Evolutionary conservation across 1,140 invertebrate species (phyloP).

Genomic region (Bombus pyrosoma): DNA sequence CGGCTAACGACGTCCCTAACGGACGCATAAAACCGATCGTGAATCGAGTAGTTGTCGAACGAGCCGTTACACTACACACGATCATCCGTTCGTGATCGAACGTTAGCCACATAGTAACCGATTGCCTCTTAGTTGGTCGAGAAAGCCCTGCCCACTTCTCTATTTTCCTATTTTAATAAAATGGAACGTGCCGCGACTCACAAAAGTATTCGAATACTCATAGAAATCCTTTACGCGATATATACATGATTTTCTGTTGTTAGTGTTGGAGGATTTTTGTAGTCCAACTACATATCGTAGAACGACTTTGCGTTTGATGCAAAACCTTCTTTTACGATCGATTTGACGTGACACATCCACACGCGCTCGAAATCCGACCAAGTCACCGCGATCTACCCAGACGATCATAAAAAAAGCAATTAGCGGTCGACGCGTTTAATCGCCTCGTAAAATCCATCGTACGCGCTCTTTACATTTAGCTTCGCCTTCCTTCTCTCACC

Average conservation of each 20-base stretch:
- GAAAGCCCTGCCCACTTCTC: neutral
- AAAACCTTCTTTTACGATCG: slow-evolving; percentile 49
- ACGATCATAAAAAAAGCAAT: slow-evolving; percentile 70
- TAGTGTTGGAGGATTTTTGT: neutral
- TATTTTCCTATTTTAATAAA: slow-evolving; percentile 47
- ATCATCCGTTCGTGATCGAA: slow-evolving; percentile 6
- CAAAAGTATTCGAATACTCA: neutral
- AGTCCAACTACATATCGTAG: neutral
- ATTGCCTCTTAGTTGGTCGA: neutral
- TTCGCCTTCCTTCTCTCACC: neutral
- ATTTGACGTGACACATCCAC: slow-evolving; percentile 29
- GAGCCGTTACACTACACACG: slow-evolving; percentile 13
- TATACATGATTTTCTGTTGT: neutral
- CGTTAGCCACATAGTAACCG: slow-evolving; percentile 21
- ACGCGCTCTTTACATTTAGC: neutral
- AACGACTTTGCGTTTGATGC: slow-evolving; percentile 8
- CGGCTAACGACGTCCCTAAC: slow-evolving; percentile 21
- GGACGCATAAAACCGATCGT: slow-evolving; percentile 33
- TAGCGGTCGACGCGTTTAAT: slow-evolving; percentile 71
- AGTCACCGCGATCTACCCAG: slow-evolving; percentile 4
- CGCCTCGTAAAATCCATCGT: slow-evolving; percentile 69
- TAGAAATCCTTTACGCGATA: neutral
- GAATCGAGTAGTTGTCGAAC: neutral
- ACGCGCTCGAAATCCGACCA: slow-evolving; percentile 23
- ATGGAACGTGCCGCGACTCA: neutral